Evolutionary conservation across 2,797 vertebrate species (phyloP), one percentile per base, ranked within the genome.

Genomic region (Arctocebus calabarensis): DNA sequence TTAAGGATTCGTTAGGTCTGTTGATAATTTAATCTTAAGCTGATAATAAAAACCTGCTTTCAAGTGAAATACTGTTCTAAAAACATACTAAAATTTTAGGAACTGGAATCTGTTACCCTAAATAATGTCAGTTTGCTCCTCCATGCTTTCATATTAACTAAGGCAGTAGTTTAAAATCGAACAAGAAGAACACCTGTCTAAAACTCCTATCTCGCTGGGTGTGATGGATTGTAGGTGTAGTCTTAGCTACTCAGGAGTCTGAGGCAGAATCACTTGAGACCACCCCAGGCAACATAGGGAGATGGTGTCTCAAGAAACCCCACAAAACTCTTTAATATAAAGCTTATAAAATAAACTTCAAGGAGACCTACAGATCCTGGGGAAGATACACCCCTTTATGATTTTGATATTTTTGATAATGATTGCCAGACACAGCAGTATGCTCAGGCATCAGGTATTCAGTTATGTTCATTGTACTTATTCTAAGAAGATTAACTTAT

Each of bases 381-480:
- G 78, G 37, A 83, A 19, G 25, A 27, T 81, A 84, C 2, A 25
- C 3, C 25, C 29, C 29, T 55, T 70, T 75, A 48, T 75, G 59
- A 79, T 86, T 88, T 85, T 89, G 9, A 16, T 88, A 57, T 23
- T 57, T 89, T 88, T 93, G 52, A 45, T 93, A 71, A 73, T 90
- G 59, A 52, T 82, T 79, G 12, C 89, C 25, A 91, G 34, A 23
- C 29, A 73, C 11, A 66, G 27, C 17, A 59, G 1, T 84, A 23
- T 92, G 23, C 40, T 88, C 1, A 62, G n/a, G 11, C 7, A 74
- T 37, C 59, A 84, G 20, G 73, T 88, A 43, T 6, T 75, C 70
- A 74, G 62, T 85, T 89, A 73, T 68, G 57, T 77, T 25, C 29
- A 40, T 59, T 68, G 20, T 48, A 4, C 48, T 68, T 70, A 29